Evolutionary conservation across 2,113 vertebrate species (phyloP), one percentile per base, ranked within the genome.

Genomic region (Callorhinus ursinus): DNA sequence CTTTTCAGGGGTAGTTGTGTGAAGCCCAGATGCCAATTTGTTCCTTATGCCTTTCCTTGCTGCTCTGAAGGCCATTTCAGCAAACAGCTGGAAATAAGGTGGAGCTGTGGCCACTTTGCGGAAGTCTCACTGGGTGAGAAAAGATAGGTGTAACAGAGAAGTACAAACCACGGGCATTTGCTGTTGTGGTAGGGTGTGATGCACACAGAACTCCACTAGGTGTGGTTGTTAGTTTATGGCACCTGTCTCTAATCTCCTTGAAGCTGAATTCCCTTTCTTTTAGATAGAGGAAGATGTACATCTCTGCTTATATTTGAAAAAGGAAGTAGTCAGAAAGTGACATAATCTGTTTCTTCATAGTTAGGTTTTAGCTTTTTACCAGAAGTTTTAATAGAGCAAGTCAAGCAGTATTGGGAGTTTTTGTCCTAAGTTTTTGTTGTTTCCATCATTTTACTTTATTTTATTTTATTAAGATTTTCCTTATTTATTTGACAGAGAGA

Each of bases 221-320:
- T 65, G n/a, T 77, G 33, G 22, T 71, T 77, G 31, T 71, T 97
- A 49, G 15, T 83, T 85, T 76, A 46, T 71, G 31, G 15, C 2
- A 28, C 4, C 71, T 77, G 7, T 36, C 72, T 57, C 22, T 93
- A 53, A 82, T 82, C 16, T 59, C 53, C 36, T 65, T 36, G 12
- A 46, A 61, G 67, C 81, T 46, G n/a, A 93, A 53, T 80, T 84
- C 77, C 15, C 67, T 76, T 87, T 80, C 81, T 84, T 97, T 84
- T 65, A 81, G 36, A 28, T 7, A 88, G 67, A 97, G 82, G 51
- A 72, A 85, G 77, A 76, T 77, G 69, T 53, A 87, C 24, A 46
- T 61, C 10, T 51, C 36, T 85, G 53, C 9, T 57, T 63, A 26
- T 67, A 51, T 84, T 84, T 91, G 14, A 93, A 85, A 87, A 96